Evolutionary conservation across 2,113 vertebrate species (phyloP), one percentile per base, ranked within the genome.

Genomic region (Pygoscelis adeliae): DNA sequence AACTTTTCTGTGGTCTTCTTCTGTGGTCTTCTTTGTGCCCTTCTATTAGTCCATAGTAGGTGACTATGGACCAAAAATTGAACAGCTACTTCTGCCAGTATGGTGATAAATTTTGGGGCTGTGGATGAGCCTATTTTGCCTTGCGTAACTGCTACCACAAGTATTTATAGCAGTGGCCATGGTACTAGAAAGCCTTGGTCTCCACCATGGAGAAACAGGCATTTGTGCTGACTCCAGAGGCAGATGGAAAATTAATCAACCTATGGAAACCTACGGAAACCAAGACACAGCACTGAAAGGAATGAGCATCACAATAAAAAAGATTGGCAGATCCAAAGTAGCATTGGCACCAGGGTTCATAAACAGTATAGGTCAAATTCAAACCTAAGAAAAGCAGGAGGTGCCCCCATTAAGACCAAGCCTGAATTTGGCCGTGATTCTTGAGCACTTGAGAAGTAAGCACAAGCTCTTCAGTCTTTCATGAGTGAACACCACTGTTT

Each of bases 181-280:
- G 61, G 25, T 32, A 15, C 25, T 47, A 38, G 61, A 56, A 81
- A 86, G 5, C 52, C 49, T 89, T 15, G 14, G 36, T 22, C 20
- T 80, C 46, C 38, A 15, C 6, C 19, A 11, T 16, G 17, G 74
- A 83, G 50, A 77, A 90, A 69, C 10, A 73, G 10, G 30, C 4
- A 1, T 25, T 93, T 85, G 49, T 85, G 62, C 32, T 65, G 82
- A 46, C 30, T 92, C 71, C 67, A 71, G 49, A 66, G 71, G n/a
- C 58, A 78, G 50, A 50, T 67, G 85, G 76, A 77, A 95, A 94
- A 83, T 20, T 46, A 66, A 89, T 88, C 71, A 90, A 8, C 22
- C 30, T 15, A 15, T 47, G 47, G 38, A 47, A 65, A 63, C 14
- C 42, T 15, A 15, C 32, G 38, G 38, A 47, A 93, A 69, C 2